A percentile compares a stretch with the other conserved stretches of the same genome.
These are phyloP conservation scores for Ruditapes philippinarum DNA, from an alignment of 1,140 invertebrate genomes.

Conservation along the genomic window DNA sequence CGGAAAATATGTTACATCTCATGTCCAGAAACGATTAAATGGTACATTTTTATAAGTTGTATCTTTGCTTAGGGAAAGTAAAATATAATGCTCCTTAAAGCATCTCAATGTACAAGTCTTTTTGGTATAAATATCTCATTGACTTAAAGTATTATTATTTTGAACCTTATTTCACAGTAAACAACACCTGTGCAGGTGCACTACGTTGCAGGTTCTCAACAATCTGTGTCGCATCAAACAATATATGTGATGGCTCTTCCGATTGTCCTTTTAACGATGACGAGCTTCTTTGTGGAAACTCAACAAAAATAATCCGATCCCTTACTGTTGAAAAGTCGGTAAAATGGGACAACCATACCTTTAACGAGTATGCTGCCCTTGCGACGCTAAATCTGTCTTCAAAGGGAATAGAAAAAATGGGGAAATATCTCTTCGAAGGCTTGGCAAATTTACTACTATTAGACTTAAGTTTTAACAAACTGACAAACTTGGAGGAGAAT, in stretches of 20 bases:
- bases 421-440: not conserved
- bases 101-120: too few relatives aligned
- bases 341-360: not conserved
- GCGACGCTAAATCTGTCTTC: not conserved
- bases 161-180: too few relatives aligned
- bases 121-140: too few relatives aligned
- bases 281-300: not conserved
- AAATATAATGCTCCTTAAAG: too few relatives aligned
- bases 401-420: not conserved
- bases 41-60: too few relatives aligned
- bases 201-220: constrained; percentile 1
- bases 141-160: too few relatives aligned
- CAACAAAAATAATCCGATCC: not conserved
- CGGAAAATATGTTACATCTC: too few relatives aligned
- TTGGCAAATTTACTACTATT: not conserved
- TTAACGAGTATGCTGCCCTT: not conserved
- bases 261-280: not conserved
- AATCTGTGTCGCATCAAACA: not conserved
- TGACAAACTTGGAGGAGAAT: not conserved
- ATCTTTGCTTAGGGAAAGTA: too few relatives aligned
- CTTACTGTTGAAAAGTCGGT: not conserved
- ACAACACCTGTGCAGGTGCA: not conserved
- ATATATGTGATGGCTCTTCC: not conserved
- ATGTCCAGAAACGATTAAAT: too few relatives aligned
- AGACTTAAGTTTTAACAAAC: constrained; percentile 7